phyloP scores from a whole-genome alignment of 2,113 vertebrate genomes.

The Xenopus tropicalis region DNA sequence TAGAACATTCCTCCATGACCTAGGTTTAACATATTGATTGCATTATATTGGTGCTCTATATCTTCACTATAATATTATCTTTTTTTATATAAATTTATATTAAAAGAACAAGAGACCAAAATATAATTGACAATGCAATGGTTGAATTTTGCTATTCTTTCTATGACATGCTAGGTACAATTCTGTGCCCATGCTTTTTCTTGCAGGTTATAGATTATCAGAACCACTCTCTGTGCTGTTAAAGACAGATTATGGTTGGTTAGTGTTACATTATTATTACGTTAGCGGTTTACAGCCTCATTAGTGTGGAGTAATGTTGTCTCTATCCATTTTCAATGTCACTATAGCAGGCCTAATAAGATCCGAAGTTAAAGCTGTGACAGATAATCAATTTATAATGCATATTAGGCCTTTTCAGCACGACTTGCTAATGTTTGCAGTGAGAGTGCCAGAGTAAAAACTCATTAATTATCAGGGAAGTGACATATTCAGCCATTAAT shows the following conservation, averaged over 20 bases:
- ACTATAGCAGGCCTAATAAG: conserved; percentile 39
- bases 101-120: too few relatives aligned
- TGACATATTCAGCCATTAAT: conserved; percentile 40
- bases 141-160: too few relatives aligned
- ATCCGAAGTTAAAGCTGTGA: conserved; percentile 40
- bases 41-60: too few relatives aligned
- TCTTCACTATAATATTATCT: too few relatives aligned
- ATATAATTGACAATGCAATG: too few relatives aligned
- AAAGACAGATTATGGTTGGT: conserved; percentile 38
- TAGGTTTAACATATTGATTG: too few relatives aligned
- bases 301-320: conserved; percentile 40
- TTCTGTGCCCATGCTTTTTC: not conserved
- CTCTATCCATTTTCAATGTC: conserved; percentile 41
- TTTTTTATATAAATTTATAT: too few relatives aligned
- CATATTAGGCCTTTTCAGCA: conserved; percentile 34
- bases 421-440: conserved; percentile 35
- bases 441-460: conserved; percentile 20
- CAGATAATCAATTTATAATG: conserved; percentile 46
- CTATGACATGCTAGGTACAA: too few relatives aligned
- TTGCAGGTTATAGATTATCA: conserved; percentile 12
- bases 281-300: conserved; percentile 43
- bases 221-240: conserved; percentile 17
- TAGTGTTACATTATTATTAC: conserved; percentile 40
- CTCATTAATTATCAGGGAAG: conserved; percentile 40
- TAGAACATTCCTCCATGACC: too few relatives aligned